Evolutionary conservation across 2,797 vertebrate species (phyloP), one percentile per base, ranked within the genome.

Genomic region (Spondyliosoma cantharus): DNA sequence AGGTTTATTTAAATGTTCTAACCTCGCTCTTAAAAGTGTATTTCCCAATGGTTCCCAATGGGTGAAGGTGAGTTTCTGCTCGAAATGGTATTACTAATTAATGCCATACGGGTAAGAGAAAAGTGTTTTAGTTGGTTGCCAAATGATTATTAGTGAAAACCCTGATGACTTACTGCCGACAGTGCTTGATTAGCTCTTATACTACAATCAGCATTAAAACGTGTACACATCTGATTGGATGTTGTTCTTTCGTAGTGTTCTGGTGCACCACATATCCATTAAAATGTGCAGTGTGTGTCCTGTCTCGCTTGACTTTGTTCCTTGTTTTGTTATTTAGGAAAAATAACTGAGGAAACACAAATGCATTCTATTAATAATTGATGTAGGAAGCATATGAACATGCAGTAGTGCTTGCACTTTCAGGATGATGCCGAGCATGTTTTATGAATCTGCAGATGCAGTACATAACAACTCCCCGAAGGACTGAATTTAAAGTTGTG

Each of bases 391-490:
- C 62, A 48, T 52, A 43, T 58, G 53, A 69, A 75, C 64, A 68
- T 29, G 61, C 57, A 68, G 64, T 3, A 22, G 70, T 29, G 82
- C 57, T 76, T 50, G 61, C 79, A 74, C 69, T 72, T 72, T 78
- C 37, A 81, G 70, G 54, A 76, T 3, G 24, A 71, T 71, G 72
- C 71, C 61, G 22, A 32, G 27, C 74, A 71, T 58, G 71, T 57
- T 85, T 86, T 61, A 81, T 77, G 77, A 89, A 87, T 80, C 77
- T 86, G 78, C 74, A 87, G 82, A 80, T 82, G 76, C 68, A 63
- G 60, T 69, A 50, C 49, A 74, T 78, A 85, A 75, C 74, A 73
- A 80, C 8, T 71, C 84, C 80, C 80, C 6, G 16, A 76, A 84
- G 74, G 78, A 78, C 63, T 67, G 49, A 50, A 80, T 77, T 71